Evolutionary conservation across 2,113 vertebrate species (phyloP), one percentile per base, ranked within the genome.

Genomic region (Corydoras maculifer): DNA sequence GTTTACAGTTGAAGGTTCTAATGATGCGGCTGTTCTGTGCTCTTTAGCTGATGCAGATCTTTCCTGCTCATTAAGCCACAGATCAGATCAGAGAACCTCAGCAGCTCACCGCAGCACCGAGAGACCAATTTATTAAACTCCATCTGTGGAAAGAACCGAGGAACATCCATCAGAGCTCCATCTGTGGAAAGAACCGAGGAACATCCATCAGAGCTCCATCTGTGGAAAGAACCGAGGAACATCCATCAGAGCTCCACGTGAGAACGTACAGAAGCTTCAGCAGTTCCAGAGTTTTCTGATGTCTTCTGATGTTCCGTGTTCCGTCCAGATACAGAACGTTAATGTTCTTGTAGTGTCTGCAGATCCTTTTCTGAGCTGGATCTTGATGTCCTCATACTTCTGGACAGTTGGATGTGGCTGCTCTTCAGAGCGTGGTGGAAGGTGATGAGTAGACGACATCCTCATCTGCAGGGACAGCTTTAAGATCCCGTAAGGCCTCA

Each of bases 31-130:
- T 68, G 18, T 25, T 57, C 51, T 30, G 53, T 35, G 18, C 53
- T 18, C 57, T 43, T 57, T 51, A 51, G 31, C 53, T 43, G 35
- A 43, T 43, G 51, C 57, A 15, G 65, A 58, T 43, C 58, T 18
- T 53, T 25, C 50, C 54, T 35, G n/a, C 50, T 12, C 30, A 63
- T 48, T 57, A 66, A 62, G 10, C 10, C 75, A 69, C 13, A 60
- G 49, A 74, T 74, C 67, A 70, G 25, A 1, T 8, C 50, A 62
- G 69, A 59, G 66, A 62, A 71, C 68, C 58, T 53, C 68, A 53
- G 49, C 59, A 67, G 43, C 12, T 59, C 63, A 69, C 60, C 57
- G 15, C n/a, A 62, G 51, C 49, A 35, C 63, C 72, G 65, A 67
- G 43, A 43, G 72, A 71, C 58, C 59, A 11, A 51, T 74, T 77